These are phyloP conservation scores for Oreortyx pictus DNA, from an alignment of 2,797 vertebrate genomes.

Conservation along the genomic window DNA sequence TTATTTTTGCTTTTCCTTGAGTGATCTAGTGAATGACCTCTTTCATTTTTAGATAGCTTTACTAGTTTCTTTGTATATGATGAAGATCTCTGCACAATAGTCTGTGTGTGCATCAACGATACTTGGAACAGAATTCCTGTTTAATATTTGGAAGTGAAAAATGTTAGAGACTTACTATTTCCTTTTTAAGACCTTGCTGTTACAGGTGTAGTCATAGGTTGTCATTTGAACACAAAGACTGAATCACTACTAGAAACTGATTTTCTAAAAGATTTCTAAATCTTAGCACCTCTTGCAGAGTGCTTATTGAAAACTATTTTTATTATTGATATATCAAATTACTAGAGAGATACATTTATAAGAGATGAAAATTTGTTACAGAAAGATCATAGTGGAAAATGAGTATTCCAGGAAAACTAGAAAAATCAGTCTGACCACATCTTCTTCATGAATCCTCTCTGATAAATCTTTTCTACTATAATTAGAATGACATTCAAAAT, in stretches of 20 bases:
- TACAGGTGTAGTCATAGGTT: not conserved
- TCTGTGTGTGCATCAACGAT: not conserved
- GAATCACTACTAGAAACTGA: not conserved
- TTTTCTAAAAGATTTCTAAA: not conserved
- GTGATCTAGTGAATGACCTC: not conserved
- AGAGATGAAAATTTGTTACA: not conserved
- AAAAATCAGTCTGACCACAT: constrained; percentile 21
- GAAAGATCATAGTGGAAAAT: not conserved
- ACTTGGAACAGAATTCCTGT: not conserved
- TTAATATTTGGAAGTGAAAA: not conserved
- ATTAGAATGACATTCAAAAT: constrained; percentile 66
- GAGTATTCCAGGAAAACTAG: not conserved
- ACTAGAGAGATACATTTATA: not conserved
- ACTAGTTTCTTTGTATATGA: not conserved
- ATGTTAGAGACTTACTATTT: not conserved
- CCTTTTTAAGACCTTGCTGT: not conserved
- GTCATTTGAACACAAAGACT: not conserved
- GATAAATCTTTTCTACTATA: constrained; percentile 41
- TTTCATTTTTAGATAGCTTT: not conserved
- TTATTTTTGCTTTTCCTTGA: not conserved
- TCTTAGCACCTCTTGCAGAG: not conserved
- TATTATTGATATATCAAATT: not conserved
- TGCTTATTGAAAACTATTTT: not conserved
- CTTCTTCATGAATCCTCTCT: not conserved
- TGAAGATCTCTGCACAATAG: not conserved